Evolutionary conservation across 2,888 invertebrate genomes (phyloP).

Genomic region (Azorinus chamasolen): DNA sequence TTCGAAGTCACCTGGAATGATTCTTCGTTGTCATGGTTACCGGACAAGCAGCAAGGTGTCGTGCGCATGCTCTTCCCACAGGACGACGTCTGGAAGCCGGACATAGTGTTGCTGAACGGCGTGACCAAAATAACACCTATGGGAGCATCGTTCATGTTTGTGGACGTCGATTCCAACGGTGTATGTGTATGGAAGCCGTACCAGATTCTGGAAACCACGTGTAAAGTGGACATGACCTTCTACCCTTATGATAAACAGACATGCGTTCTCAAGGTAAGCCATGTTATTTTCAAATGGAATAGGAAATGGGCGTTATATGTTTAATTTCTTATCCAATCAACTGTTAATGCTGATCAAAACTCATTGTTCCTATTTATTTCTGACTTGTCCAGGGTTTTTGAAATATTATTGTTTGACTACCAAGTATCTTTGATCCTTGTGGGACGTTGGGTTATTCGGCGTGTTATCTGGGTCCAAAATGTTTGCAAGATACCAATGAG

Average conservation of each 20-base stretch:
- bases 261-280: slow-evolving; percentile 47
- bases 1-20: slow-evolving; percentile 52
- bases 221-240: slow-evolving; percentile 50
- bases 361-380: too few relatives aligned
- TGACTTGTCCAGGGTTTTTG: too few relatives aligned
- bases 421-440: too few relatives aligned
- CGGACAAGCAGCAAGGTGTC: slow-evolving; percentile 33
- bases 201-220: slow-evolving; percentile 42
- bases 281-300: too few relatives aligned
- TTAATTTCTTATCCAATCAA: too few relatives aligned
- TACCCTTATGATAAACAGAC: slow-evolving; percentile 57
- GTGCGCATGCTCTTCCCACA: slow-evolving; percentile 45
- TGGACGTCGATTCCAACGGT: slow-evolving; percentile 45
- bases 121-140: slow-evolving; percentile 29
- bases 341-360: too few relatives aligned
- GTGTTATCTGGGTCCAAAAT: too few relatives aligned
- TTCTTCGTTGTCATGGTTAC: slow-evolving; percentile 43
- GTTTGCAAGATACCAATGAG: too few relatives aligned
- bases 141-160: slow-evolving; percentile 43
- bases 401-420: too few relatives aligned
- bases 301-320: too few relatives aligned
- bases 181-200: slow-evolving; percentile 50
- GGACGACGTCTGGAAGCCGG: slow-evolving; percentile 57
- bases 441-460: too few relatives aligned
- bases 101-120: slow-evolving; percentile 51